phyloP scores from a whole-genome alignment of 2,797 vertebrate species.

The Pangasius larnaudii region DNA sequence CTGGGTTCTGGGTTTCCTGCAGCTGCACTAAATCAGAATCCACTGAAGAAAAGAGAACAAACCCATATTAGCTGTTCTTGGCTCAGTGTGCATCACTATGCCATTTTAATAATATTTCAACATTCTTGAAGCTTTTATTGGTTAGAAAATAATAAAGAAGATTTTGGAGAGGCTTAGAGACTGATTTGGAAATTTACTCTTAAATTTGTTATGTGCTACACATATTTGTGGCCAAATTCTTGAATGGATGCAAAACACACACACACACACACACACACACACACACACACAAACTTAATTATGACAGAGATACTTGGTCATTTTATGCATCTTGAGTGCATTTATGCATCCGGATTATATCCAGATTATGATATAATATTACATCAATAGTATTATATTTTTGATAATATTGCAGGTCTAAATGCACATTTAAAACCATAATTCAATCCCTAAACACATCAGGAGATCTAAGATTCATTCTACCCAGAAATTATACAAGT shows the following conservation, averaged over 20 bases:
- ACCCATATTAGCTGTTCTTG: neutral
- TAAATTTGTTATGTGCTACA: neutral
- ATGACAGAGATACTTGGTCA: neutral
- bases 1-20: neutral
- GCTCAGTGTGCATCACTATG: neutral
- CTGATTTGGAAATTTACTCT: neutral
- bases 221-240: neutral
- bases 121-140: neutral
- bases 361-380: neutral
- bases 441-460: neutral
- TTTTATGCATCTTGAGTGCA: neutral
- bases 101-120: neutral
- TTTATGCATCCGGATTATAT: neutral
- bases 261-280: neutral
- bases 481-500: neutral
- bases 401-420: neutral
- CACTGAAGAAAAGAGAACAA: neutral
- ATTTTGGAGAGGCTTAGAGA: neutral
- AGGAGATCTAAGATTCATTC: neutral
- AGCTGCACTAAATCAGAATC: neutral
- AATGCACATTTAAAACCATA: slow-evolving; percentile 7
- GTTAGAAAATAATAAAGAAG: neutral
- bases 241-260: neutral
- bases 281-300: neutral
- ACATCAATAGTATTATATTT: neutral